Conservation (phyloP, 2,888 invertebrate genomes). For the Hetaerina titia region DNA sequence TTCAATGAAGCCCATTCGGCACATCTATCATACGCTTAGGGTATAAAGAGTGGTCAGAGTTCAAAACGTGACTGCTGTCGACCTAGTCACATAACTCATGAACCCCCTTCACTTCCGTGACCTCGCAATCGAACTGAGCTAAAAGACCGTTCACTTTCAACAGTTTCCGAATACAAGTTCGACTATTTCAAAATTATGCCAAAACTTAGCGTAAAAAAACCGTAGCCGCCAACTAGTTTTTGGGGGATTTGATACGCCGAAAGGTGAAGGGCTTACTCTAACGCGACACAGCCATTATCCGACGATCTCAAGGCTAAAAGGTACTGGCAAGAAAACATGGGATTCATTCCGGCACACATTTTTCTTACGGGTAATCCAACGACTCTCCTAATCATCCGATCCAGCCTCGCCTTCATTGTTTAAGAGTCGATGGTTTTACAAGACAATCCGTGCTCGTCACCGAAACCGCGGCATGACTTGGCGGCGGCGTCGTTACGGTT, state of each 20-base stretch:
- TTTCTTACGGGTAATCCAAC: no score
- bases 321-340: not conserved
- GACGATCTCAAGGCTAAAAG: not conserved
- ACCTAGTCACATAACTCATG: conserved; percentile 61
- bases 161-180: not conserved
- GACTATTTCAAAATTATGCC: not conserved
- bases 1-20: not conserved
- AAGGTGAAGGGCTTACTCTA: not conserved
- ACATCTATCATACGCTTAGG: not conserved
- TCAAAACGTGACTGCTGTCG: conserved; percentile 43
- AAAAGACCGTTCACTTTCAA: conserved; percentile 22
- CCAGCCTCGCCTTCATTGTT: not conserved
- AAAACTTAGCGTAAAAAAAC: not conserved
- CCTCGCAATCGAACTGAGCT: not conserved
- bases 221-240: not conserved
- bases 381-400: not conserved
- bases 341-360: not conserved
- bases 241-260: not conserved
- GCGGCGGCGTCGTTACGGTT: conserved; percentile 2
- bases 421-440: not conserved
- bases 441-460: not conserved
- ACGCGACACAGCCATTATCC: not conserved
- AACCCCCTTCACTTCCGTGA: conserved; percentile 53
- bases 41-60: not conserved
- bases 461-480: conserved; percentile 29